A percentile compares a stretch with the other conserved stretches of the same genome.
Evolutionary conservation across 2,797 vertebrate species (phyloP).

Genomic region (Pygocentrus nattereri): DNA sequence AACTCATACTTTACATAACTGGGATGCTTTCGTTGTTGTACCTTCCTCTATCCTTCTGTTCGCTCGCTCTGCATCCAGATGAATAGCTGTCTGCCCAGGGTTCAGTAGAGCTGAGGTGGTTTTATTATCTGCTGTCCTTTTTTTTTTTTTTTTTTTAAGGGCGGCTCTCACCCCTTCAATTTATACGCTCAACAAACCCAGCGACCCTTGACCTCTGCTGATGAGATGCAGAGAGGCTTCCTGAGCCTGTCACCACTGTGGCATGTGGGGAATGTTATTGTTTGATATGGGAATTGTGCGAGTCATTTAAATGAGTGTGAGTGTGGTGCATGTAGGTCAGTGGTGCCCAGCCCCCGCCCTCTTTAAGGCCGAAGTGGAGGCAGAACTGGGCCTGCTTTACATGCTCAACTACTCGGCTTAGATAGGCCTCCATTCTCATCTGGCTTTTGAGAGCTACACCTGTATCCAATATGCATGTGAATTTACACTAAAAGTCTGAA

Average conservation of each 20-base stretch:
- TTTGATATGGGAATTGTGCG: slow-evolving; percentile 60
- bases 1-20: slow-evolving; percentile 11
- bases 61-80: not conserved
- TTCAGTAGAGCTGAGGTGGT: not conserved
- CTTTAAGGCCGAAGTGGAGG: not conserved
- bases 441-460: not conserved
- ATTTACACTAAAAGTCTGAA: no score
- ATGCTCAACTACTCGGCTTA: not conserved
- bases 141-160: not conserved
- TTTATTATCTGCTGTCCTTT: slow-evolving; percentile 26
- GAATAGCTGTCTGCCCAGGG: not conserved
- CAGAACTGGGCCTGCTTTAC: not conserved
- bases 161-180: slow-evolving; percentile 26
- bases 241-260: slow-evolving; percentile 61
- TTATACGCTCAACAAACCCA: slow-evolving; percentile 50
- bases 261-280: slow-evolving; percentile 77
- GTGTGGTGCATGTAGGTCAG: not conserved
- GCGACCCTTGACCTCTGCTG: slow-evolving; percentile 54
- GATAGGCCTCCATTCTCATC: not conserved
- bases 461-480: not conserved
- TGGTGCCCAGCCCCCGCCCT: not conserved
- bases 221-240: slow-evolving; percentile 57
- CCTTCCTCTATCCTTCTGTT: not conserved
- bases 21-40: not conserved
- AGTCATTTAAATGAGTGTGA: slow-evolving; percentile 5